These are phyloP conservation scores for Scopus umbretta DNA, from an alignment of 2,113 vertebrate species.

Conservation along the genomic window DNA sequence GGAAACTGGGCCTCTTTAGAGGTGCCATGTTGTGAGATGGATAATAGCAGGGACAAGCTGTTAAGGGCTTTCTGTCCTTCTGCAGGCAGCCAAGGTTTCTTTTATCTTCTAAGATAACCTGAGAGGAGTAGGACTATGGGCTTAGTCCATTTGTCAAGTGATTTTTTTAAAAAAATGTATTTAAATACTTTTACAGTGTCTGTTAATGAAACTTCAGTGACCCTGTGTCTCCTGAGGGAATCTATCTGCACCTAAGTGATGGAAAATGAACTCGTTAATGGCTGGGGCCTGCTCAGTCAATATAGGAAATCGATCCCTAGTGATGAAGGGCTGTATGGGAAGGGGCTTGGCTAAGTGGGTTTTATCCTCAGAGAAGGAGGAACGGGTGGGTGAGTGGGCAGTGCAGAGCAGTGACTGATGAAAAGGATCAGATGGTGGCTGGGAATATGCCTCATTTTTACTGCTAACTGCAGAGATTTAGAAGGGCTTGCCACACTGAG, in stretches of 20 bases:
- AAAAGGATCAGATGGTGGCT: not conserved
- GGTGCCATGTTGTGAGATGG: not conserved
- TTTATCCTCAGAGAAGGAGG: not conserved
- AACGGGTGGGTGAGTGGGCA: not conserved
- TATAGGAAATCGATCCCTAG: slow-evolving; percentile 40
- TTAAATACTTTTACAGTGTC: slow-evolving; percentile 34
- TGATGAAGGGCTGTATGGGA: slow-evolving; percentile 42
- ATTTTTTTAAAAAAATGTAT: not conserved
- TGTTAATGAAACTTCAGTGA: slow-evolving; percentile 53
- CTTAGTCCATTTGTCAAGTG: not conserved
- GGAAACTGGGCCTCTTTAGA: not conserved
- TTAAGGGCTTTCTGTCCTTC: slow-evolving; percentile 18
- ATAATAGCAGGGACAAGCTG: not conserved
- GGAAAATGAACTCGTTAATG: slow-evolving; percentile 66
- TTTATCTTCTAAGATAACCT: not conserved
- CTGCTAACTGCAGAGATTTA: not conserved
- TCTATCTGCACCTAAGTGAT: slow-evolving; percentile 54
- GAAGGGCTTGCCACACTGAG: not conserved
- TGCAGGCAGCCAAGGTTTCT: not conserved
- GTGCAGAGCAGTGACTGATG: not conserved
- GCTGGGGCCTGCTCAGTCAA: slow-evolving; percentile 2
- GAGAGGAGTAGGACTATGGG: not conserved
- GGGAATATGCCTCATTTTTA: not conserved
- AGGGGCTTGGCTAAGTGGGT: slow-evolving; percentile 23
- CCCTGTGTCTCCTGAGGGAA: slow-evolving; percentile 19